Evolutionary conservation across 2,888 invertebrate genomes (phyloP), one percentile per base, ranked within the genome.

Genomic region (Himalopsyche anomala): DNA sequence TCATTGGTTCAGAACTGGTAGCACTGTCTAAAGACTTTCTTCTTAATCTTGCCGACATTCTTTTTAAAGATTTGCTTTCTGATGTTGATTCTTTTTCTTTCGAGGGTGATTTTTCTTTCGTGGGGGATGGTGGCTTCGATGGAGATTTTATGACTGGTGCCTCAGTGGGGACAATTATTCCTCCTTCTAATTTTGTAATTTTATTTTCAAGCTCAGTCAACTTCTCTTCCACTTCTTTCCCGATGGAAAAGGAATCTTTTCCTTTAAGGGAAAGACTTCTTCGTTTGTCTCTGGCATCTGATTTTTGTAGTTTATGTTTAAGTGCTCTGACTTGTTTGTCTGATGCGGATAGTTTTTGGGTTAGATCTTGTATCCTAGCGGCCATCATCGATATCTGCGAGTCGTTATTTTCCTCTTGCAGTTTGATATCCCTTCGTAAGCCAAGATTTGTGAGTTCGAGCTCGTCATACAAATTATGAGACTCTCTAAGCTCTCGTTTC

Each of bases 191-290:
- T 88, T 95, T 93, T 85, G 95, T 93, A 81, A 97, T 95, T 92
- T 96, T 97, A 82, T 94, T 95, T 91, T 97, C 97, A 87, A 97
- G 91, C 90, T 97, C 96, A n/a, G 94, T 94, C 80, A 97, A 93
- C 91, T 97, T 97, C 88, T 96, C 96, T 91, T 98, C 98, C 28
- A 98, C 94, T 91, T 97, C 97, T 91, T 96, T 97, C 17, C 96
- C 95, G 80, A 97, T 94, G 11, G 96, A 95, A 89, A 97, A 94
- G 51, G 96, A 96, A 91, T 97, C 97, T 89, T 96, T 94, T 9
- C 97, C 97, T 91, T 97, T 97, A 79, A 98, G 92, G 0, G 97
- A 97, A 38, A 97, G 92, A 56, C 97, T 97, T 88, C 97, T 94
- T 88, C 97, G 93, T 89, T 97, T 96, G 89, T 96, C 96, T 89